Evolutionary conservation across 2,113 vertebrate species (phyloP), one percentile per base, ranked within the genome.

Genomic region (Columbina picui): DNA sequence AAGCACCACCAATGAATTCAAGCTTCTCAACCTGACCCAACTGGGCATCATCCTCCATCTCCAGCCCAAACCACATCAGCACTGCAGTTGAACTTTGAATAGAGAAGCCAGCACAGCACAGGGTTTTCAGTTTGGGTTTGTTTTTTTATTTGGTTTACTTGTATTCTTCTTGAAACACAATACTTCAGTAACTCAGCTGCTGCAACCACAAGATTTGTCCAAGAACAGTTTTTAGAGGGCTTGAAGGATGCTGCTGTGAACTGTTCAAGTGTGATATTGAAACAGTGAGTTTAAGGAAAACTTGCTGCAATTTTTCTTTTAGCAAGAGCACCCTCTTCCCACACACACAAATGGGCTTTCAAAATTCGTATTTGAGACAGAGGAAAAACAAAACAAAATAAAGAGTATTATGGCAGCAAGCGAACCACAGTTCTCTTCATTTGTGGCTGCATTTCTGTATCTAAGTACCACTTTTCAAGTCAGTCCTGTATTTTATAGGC

Each of bases 191-290:
- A 90, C 88, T 91, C 81, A 32, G 39, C 67, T 47, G 34, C 67
- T 85, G 67, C 78, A 91, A 61, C 39, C 73, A 56, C 34, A 87
- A 32, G 78, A 91, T 89, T 92, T 94, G 75, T 93, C 78, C 60
- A 94, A 90, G 77, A 96, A 84, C 18, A 86, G 76, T 59, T 96
- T 97, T 89, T 75, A 96, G 92, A 89, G 64, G 49, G 49, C 43
- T 90, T 95, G 93, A 96, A 90, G 83, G 86, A 93, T 90, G 90
- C 92, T 81, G 82, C 90, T 95, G 93, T 94, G 94, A 97, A 96
- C 83, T 78, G 85, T 49, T 97, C 90, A 90, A 96, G 90, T 93
- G 93, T 83, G 93, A 91, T 96, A 96, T 63, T 81, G 87, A 91
- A 96, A 90, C 68, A 88, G 41, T 36, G 53, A 92, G 53, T 95